Conservation (phyloP, 2,113 vertebrate species). For the Heloderma charlesbogerti region DNA sequence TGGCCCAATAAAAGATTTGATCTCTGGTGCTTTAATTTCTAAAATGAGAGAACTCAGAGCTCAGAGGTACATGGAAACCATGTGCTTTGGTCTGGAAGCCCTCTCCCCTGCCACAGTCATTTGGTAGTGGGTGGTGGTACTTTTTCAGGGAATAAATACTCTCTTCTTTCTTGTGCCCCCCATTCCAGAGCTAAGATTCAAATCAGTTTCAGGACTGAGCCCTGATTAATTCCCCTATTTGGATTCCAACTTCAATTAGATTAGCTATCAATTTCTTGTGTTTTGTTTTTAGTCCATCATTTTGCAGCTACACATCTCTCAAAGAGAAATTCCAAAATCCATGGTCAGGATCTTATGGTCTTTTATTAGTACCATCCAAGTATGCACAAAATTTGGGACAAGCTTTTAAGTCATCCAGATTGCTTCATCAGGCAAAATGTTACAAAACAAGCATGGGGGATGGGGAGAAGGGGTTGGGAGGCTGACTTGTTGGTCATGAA, state of each 20-base stretch:
- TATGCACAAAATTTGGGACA: background rate
- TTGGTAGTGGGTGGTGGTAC: background rate
- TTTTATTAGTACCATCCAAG: background rate
- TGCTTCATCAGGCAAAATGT: background rate
- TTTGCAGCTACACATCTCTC: background rate
- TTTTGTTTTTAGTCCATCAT: background rate
- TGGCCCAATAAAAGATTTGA: background rate
- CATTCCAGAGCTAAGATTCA: background rate
- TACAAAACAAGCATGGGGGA: background rate
- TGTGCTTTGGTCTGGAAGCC: background rate
- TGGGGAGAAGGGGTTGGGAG: too few relatives aligned
- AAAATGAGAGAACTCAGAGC: background rate
- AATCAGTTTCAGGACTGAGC: background rate
- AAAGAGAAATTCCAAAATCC: background rate
- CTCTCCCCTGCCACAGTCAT: background rate
- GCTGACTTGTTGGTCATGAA: too few relatives aligned
- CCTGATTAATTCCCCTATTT: background rate
- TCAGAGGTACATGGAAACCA: background rate
- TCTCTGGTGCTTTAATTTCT: background rate
- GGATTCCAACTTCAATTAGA: background rate
- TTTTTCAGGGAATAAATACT: background rate
- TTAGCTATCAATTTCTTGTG: background rate
- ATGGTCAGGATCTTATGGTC: background rate
- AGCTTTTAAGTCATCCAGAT: background rate
- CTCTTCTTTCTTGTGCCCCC: background rate